Conservation (phyloP, 2,797 vertebrate genomes). For the Alca torda region DNA sequence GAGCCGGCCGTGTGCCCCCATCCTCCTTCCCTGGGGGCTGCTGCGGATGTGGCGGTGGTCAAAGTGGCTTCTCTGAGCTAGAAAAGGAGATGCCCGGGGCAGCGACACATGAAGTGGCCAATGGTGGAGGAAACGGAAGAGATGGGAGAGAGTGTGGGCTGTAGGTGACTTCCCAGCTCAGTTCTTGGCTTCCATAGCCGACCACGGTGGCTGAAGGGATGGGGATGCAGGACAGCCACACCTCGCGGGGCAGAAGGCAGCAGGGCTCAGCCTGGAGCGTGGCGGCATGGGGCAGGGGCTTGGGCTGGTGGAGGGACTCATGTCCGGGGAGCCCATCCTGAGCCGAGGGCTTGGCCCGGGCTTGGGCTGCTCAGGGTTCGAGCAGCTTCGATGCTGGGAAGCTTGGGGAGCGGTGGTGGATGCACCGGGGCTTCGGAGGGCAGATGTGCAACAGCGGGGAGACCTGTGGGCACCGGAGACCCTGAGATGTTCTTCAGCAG, state of each 20-base stretch:
- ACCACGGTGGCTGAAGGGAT: neutral
- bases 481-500: neutral
- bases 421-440: fast-evolving
- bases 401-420: fast-evolving
- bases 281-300: neutral
- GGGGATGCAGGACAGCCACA: neutral
- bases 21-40: neutral
- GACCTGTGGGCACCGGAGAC: neutral
- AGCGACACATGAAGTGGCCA: neutral
- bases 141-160: neutral
- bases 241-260: neutral
- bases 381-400: neutral
- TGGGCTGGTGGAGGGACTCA: neutral
- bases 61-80: neutral
- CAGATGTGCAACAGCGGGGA: fast-evolving
- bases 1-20: fast-evolving
- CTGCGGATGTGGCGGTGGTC: neutral
- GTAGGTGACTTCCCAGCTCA: neutral
- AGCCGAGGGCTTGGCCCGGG: neutral
- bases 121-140: neutral
- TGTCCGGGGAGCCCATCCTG: fast-evolving
- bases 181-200: neutral
- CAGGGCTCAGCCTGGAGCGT: neutral
- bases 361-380: fast-evolving
- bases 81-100: neutral